Base-by-base conservation (phyloP, 2,113 vertebrate species). In the Rhagologus leucostigma region DNA sequence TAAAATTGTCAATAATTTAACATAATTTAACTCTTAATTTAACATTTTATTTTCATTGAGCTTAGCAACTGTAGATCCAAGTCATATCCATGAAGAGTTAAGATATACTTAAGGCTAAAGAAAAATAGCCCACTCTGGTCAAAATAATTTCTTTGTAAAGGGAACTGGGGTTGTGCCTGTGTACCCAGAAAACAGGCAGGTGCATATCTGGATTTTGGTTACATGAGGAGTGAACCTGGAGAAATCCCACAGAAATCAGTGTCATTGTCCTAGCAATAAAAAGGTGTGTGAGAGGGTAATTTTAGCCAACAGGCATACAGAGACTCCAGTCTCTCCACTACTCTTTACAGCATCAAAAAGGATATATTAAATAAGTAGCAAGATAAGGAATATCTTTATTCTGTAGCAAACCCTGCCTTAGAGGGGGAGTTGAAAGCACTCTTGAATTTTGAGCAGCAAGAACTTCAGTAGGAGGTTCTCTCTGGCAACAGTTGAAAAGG, bases 381-480 rank as follows among this genome's bases (percentile, higher is more conserved):
- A 68, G 62, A 68, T 84, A 90, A 90, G 33, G n/a, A 90, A 90
- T 89, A 64, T 41, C 52, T 74, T 83, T 84, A 60, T 90, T 89
- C 41, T 53, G 64, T 78, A 67, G 30, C 78, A 94, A 97, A 89
- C 26, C 26, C 69, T 81, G 69, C 57, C 70, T 89, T 57, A 84
- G 64, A 93, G 56, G 64, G 64, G 77, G 75, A 95, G 49, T 56
- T 42, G 56, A 96, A 96, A 92, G 80, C 73, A 71, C 37, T 82
- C 46, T 37, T 50, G 83, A 90, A 93, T 96, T 96, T 90, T 87
- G 82, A 95, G 60, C 63, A 93, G 73, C 49, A 79, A 39, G 79
- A 91, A 87, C 53, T 90, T 92, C 80, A 89, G 80, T 76, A 85
- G 89, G 74, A 92, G 70, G 63, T 71, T 87, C 52, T 89, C 56